Evolutionary conservation across 1,140 invertebrate species (phyloP).

Genomic region (Laupala kohalensis): DNA sequence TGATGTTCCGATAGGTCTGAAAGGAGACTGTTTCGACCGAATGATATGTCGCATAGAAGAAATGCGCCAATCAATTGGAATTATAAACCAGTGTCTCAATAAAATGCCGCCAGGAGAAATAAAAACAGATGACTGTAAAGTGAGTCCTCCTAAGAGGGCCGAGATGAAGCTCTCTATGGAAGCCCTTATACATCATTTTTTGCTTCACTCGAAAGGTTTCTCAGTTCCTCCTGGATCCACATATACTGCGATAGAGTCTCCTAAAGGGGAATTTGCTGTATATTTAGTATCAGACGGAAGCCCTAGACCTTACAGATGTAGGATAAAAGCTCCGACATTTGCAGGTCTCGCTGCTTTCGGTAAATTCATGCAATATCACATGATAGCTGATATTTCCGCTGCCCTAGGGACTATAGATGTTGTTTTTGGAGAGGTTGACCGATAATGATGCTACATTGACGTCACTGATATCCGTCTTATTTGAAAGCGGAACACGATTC

Average conservation of each 20-base stretch:
- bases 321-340: slow-evolving; percentile 62
- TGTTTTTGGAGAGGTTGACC: neutral
- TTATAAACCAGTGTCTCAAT: slow-evolving; percentile 70
- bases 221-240: slow-evolving; percentile 68
- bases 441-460: too few relatives aligned
- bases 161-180: slow-evolving; percentile 89
- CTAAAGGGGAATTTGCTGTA: slow-evolving; percentile 77
- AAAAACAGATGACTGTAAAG: slow-evolving; percentile 71
- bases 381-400: slow-evolving; percentile 89
- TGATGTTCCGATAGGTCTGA: slow-evolving; percentile 66
- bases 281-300: slow-evolving; percentile 76
- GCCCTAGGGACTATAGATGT: slow-evolving; percentile 63
- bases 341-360: slow-evolving; percentile 65
- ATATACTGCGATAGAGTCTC: slow-evolving; percentile 65
- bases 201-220: slow-evolving; percentile 67
- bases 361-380: slow-evolving; percentile 70
- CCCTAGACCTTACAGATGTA: slow-evolving; percentile 66
- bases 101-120: slow-evolving; percentile 74
- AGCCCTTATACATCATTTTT: slow-evolving; percentile 78
- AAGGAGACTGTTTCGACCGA: slow-evolving; percentile 72
- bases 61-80: slow-evolving; percentile 61
- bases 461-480: too few relatives aligned
- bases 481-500: too few relatives aligned
- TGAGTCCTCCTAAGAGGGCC: slow-evolving; percentile 54
- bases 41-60: slow-evolving; percentile 60